Base-by-base conservation (phyloP, 2,113 vertebrate genomes). In the Cynopterus brachyotis region DNA sequence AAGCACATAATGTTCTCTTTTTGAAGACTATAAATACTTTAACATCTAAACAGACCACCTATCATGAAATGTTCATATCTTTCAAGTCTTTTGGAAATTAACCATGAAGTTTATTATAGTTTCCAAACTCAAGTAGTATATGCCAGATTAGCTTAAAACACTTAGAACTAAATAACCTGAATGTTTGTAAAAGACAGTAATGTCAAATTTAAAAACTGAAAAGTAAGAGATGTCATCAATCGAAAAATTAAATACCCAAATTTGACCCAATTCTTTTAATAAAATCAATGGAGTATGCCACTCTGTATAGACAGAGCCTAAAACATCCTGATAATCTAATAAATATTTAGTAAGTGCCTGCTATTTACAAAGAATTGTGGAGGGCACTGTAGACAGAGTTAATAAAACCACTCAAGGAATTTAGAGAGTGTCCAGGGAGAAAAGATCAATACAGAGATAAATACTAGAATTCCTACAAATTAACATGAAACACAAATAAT, bases 21-120 rank as follows among this genome's bases (percentile, higher is more conserved):
- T 94, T 47, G 37, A 62, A 76, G 60, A 66, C 70, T 73, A 45
- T 89, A 97, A 96, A 93, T 82, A 94, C 55, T 96, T 96, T 85
- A 90, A 47, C 80, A 76, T 85, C 67, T 79, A 62, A 93, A 91
- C 76, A 64, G 81, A 92, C 89, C 94, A 96, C 97, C 96, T 82
- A 89, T 40, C 30, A 60, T 6, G 53, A 80, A 95, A 73, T 79
- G 19, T 59, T 93, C 78, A 79, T 42, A 66, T 82, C 81, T 62
- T 67, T 91, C 78, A 60, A 75, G 5, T 59, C 81, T 70, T 80
- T 55, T 67, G 87, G 92, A 93, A 79, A 42, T 81, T 55, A 91
- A 73, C 81, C 81, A 4, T 42, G 40, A 80, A 89, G 59, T 79
- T 96, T 84, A 50, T 32, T 53, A 45, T 47, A 3, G 19, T 60